A percentile compares a stretch with the other conserved stretches of the same genome.
phyloP scores from a whole-genome alignment of 1,140 invertebrate species.

The Rhopalosiphum maidis region DNA sequence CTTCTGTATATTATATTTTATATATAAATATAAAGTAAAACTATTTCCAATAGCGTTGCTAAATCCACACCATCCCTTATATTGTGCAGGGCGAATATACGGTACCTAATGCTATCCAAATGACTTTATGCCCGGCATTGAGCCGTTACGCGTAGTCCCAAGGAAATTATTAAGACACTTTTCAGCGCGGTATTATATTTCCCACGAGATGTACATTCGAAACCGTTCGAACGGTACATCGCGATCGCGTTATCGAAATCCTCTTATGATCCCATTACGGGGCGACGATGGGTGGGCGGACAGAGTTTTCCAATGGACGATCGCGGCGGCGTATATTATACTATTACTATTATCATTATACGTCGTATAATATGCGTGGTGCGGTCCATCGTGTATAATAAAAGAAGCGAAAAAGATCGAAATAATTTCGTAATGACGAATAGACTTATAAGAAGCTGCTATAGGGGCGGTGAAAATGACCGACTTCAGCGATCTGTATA shows the following conservation, averaged over 20 bases:
- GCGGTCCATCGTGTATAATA: background rate
- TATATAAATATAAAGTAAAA: conserved; percentile 15
- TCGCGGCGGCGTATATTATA: background rate
- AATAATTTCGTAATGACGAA: background rate
- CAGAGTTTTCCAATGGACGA: background rate
- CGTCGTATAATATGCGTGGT: background rate
- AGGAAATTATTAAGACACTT: conserved; percentile 55
- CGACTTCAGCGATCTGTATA: background rate
- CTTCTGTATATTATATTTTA: background rate
- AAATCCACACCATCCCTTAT: background rate
- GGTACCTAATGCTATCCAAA: conserved; percentile 42
- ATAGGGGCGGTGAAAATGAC: background rate
- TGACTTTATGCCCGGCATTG: conserved; percentile 17
- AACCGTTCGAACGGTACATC: background rate
- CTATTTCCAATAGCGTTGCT: conserved; percentile 31
- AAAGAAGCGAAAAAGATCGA: background rate
- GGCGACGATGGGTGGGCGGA: background rate
- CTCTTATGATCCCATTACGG: conserved; percentile 43
- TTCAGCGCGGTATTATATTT: conserved; percentile 48
- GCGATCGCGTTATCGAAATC: conserved; percentile 46
- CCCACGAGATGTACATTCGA: conserved; percentile 3
- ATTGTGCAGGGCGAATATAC: background rate
- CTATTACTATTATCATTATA: background rate
- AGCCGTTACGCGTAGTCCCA: conserved; percentile 31
- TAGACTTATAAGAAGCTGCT: background rate